phyloP scores from a whole-genome alignment of 1,140 invertebrate species.

The Brachionus manjavacas region DNA sequence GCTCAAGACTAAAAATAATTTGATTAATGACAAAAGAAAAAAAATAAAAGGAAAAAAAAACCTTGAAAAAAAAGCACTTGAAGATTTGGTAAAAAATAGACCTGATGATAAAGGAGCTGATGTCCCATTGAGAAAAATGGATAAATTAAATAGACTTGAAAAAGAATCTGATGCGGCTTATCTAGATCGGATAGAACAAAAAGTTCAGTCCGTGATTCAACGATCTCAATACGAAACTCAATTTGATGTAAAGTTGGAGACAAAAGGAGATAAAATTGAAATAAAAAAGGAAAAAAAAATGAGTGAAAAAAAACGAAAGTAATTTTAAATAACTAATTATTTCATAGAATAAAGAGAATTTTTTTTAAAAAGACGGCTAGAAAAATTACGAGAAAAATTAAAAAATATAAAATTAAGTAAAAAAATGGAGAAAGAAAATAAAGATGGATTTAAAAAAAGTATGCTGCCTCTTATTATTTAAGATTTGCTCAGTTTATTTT shows the following conservation, averaged over 20 bases:
- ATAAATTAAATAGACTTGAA: conserved; percentile 1
- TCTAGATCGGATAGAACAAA: conserved; percentile 1
- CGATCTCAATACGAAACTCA: conserved; percentile 31
- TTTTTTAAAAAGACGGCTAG: background rate
- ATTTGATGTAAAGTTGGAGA: conserved; percentile 40
- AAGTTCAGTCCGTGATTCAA: background rate
- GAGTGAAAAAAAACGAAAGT: conserved; percentile 38
- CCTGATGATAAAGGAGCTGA: conserved; percentile 28
- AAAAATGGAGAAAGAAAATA: conserved; percentile 33
- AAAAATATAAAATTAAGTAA: conserved; percentile 18
- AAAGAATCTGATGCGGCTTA: conserved; percentile 9
- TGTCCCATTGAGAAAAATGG: background rate
- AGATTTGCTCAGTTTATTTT: background rate
- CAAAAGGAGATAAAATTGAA: background rate
- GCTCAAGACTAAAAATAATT: background rate
- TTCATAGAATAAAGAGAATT: background rate
- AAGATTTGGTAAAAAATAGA: background rate
- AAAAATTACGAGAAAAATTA: conserved; percentile 21
- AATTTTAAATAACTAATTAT: background rate
- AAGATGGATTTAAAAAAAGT: background rate
- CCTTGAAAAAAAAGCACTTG: background rate
- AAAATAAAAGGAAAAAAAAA: background rate
- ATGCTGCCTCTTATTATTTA: background rate
- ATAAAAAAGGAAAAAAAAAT: conserved; percentile 41
- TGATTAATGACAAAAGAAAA: background rate